Conservation (phyloP, 2,113 vertebrate species). For the Carassius auratus region DNA sequence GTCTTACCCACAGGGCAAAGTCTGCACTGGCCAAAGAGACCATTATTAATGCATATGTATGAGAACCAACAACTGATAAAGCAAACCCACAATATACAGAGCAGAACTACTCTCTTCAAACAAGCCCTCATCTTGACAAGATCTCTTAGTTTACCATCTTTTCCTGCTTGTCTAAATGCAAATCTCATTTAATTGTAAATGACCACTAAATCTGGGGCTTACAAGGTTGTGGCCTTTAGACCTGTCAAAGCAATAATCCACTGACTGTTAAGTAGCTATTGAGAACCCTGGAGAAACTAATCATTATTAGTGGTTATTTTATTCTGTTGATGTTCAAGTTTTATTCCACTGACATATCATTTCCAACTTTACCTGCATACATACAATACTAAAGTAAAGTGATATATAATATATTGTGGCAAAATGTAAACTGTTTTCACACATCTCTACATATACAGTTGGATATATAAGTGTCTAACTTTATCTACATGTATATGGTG, state of each 20-base stretch:
- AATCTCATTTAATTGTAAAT: conserved; percentile 40
- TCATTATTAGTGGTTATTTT: background rate
- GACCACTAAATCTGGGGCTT: conserved; percentile 9
- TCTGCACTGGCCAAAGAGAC: background rate
- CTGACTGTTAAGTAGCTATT: conserved; percentile 1
- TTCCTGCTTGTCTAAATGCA: background rate
- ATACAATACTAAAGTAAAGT: background rate
- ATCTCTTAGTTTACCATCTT: conserved; percentile 1
- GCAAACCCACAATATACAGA: conserved; percentile 3
- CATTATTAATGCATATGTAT: conserved; percentile 24
- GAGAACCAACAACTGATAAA: conserved; percentile 7
- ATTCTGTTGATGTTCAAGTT: background rate
- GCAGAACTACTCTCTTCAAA: conserved; percentile 16
- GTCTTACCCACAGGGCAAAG: conserved; percentile 37
- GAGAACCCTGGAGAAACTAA: background rate
- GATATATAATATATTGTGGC: background rate
- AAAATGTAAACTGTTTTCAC: no score
- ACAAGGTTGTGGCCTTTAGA: conserved; percentile 13
- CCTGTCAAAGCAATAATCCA: background rate
- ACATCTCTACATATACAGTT: no score
- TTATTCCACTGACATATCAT: background rate
- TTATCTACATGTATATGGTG: no score
- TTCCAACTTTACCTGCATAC: background rate
- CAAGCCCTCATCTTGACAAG: background rate
- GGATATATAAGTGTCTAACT: no score